Conservation (phyloP, 2,113 vertebrate genomes). For the Nothocercus julius region DNA sequence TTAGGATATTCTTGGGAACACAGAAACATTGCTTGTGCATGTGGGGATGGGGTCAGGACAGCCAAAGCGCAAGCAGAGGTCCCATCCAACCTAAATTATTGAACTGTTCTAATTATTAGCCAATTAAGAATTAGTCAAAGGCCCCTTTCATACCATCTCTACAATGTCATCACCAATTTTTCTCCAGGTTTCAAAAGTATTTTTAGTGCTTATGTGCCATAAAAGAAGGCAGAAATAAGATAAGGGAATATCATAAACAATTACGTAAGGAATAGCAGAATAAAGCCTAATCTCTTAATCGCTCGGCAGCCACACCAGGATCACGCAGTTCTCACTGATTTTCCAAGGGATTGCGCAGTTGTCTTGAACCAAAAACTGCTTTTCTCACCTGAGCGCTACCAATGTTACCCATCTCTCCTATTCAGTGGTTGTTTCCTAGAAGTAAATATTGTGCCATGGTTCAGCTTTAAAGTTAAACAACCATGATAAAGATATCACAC, state of each 20-base stretch:
- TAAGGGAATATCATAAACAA: not conserved
- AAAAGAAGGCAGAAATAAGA: not conserved
- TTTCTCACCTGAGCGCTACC: not conserved
- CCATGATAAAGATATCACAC: not conserved
- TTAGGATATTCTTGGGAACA: not conserved
- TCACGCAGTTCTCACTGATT: not conserved
- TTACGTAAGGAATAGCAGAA: not conserved
- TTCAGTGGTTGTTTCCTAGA: not conserved
- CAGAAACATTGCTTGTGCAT: not conserved
- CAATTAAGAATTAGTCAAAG: not conserved
- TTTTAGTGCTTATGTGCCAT: not conserved
- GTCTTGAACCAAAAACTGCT: not conserved
- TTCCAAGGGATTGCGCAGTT: not conserved
- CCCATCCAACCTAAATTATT: not conserved
- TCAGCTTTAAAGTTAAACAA: not conserved
- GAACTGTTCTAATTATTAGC: not conserved
- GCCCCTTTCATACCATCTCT: not conserved
- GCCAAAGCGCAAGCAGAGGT: not conserved
- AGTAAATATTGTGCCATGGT: not conserved
- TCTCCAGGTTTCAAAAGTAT: not conserved
- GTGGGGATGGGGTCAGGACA: not conserved
- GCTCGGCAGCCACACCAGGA: no score
- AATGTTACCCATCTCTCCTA: not conserved
- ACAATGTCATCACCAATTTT: not conserved
- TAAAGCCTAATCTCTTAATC: not conserved